Evolutionary conservation across 1,140 invertebrate species (phyloP).

Genomic region (Brachystomella parvula): DNA sequence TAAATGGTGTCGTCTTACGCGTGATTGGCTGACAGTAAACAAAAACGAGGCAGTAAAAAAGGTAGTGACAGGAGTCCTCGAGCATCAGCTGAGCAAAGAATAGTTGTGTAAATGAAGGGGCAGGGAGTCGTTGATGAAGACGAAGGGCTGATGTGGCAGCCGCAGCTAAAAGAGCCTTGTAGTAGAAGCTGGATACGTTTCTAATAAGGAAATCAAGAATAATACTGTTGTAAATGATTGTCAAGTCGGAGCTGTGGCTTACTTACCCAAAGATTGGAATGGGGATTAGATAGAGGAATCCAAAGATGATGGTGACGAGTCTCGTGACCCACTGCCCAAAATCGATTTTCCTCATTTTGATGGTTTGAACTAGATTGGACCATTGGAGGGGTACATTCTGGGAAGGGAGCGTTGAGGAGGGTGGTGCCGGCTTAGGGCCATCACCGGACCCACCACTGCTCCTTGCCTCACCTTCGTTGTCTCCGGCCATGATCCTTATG

Average conservation of each 20-base stretch:
- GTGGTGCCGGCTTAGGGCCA: not conserved
- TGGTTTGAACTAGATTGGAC: slow-evolving; percentile 9
- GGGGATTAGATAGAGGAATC: slow-evolving; percentile 74
- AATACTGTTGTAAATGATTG: not conserved
- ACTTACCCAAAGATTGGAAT: slow-evolving; percentile 81
- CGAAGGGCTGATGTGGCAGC: slow-evolving; percentile 86
- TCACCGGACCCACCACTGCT: not conserved
- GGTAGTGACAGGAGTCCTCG: slow-evolving; percentile 94
- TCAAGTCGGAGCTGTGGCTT: not conserved
- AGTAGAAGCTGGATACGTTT: slow-evolving; percentile 54
- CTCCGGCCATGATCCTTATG: not conserved
- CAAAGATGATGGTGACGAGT: slow-evolving; percentile 70
- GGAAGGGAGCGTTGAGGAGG: not conserved
- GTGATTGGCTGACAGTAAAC: slow-evolving; percentile 78
- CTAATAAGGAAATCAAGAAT: slow-evolving; percentile 20
- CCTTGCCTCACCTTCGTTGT: not conserved
- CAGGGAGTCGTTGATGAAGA: slow-evolving; percentile 82
- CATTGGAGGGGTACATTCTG: slow-evolving; percentile 14
- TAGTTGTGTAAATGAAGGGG: slow-evolving; percentile 66
- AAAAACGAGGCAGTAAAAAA: slow-evolving; percentile 90
- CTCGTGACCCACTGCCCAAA: slow-evolving; percentile 73
- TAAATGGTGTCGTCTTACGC: slow-evolving; percentile 53
- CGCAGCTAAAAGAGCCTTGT: slow-evolving; percentile 81
- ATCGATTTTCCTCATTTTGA: slow-evolving; percentile 73
- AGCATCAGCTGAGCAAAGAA: slow-evolving; percentile 68